Conservation (phyloP, 2,888 invertebrate genomes). For the Chydorus sphaericus region DNA sequence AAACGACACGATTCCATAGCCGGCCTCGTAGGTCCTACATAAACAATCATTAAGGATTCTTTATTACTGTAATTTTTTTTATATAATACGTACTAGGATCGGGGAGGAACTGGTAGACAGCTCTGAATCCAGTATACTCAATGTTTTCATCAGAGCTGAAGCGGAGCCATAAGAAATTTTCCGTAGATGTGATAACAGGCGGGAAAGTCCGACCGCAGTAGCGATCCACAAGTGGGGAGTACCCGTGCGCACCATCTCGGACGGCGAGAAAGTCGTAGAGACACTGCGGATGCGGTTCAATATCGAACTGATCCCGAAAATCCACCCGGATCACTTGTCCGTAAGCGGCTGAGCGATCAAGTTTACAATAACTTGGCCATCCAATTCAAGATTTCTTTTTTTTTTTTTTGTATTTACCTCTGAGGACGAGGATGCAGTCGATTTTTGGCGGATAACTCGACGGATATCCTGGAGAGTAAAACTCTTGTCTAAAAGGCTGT, state of each 20-base stretch:
- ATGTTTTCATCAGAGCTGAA: slow-evolving; percentile 69
- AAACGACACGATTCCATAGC: slow-evolving; percentile 44
- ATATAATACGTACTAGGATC: slow-evolving; percentile 37
- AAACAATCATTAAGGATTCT: no score
- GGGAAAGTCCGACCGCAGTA: slow-evolving; percentile 59
- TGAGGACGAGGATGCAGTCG: slow-evolving; percentile 47
- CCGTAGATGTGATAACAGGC: slow-evolving; percentile 52
- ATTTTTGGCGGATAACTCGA: slow-evolving; percentile 47
- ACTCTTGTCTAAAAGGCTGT: slow-evolving; percentile 41
- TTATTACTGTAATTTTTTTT: slow-evolving; percentile 11
- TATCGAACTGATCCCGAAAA: slow-evolving; percentile 60
- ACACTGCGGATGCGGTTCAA: slow-evolving; percentile 52
- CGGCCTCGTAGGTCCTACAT: slow-evolving; percentile 32
- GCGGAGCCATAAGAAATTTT: slow-evolving; percentile 58
- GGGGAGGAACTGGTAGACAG: slow-evolving; percentile 51
- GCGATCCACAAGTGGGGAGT: slow-evolving; percentile 46
- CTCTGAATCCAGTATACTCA: slow-evolving; percentile 61
- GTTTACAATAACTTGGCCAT: slow-evolving; percentile 12
- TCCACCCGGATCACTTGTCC: slow-evolving; percentile 55
- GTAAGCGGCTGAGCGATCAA: slow-evolving; percentile 35
- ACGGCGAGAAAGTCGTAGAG: slow-evolving; percentile 68
- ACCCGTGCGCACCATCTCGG: slow-evolving; percentile 65
- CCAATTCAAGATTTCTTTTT: background rate
- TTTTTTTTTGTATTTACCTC: slow-evolving; percentile 39
- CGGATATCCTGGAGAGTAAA: slow-evolving; percentile 55